A percentile compares a stretch with the other conserved stretches of the same genome.
These are phyloP conservation scores for Sisyra terminalis DNA, from an alignment of 2,888 invertebrate species.

Conservation along the genomic window DNA sequence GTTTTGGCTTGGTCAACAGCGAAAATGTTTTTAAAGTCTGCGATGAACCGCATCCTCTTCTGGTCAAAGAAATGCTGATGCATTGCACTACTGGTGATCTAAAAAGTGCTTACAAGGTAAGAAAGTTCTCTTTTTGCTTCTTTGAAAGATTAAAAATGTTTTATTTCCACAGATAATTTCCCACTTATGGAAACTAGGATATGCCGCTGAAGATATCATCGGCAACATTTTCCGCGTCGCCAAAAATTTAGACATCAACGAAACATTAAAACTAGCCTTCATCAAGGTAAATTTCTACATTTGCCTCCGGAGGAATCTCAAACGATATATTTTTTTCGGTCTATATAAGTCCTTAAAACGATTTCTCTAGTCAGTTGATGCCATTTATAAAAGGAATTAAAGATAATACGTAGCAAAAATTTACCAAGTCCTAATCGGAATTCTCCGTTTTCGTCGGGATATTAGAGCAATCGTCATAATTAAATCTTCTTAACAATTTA, in stretches of 20 bases:
- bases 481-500: no score
- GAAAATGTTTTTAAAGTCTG: conserved; percentile 97
- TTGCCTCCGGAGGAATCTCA: no score
- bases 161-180: conserved; percentile 46
- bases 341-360: no score
- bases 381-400: no score
- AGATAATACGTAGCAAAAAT: no score
- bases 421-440: no score
- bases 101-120: conserved; percentile 63
- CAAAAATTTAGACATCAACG: conserved; percentile 69
- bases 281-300: conserved; percentile 40
- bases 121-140: conserved; percentile 7
- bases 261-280: conserved; percentile 67
- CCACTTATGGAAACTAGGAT: conserved; percentile 84
- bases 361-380: no score
- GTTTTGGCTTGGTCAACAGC: conserved; percentile 78
- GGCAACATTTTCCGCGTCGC: conserved; percentile 87
- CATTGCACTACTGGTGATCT: conserved; percentile 68
- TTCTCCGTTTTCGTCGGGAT: no score
- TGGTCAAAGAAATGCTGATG: conserved; percentile 81
- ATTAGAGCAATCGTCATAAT: no score
- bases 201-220: conserved; percentile 93
- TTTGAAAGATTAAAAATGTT: conserved; percentile 1
- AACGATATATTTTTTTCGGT: no score
- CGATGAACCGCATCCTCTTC: conserved; percentile 94